phyloP scores from a whole-genome alignment of 1,140 invertebrate genomes.

The Dufourea novaeangliae region DNA sequence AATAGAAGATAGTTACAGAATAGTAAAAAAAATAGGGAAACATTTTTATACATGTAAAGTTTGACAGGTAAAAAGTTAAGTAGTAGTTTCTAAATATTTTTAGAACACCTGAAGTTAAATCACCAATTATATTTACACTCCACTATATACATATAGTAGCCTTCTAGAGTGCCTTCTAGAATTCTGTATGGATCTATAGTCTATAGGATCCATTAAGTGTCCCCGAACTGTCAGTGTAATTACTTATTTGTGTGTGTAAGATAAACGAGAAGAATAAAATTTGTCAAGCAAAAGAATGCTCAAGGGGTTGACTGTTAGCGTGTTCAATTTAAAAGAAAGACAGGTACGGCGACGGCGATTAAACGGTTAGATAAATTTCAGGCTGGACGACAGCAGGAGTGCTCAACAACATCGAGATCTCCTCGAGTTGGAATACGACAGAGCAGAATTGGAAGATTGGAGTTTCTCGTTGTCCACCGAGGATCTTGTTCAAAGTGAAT shows the following conservation, averaged over 20 bases:
- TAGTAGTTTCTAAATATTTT: too few species aligned
- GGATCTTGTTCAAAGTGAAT: conserved; percentile 83
- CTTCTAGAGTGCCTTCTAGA: background rate
- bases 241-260: background rate
- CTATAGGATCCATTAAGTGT: too few species aligned
- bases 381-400: conserved; percentile 86
- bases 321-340: background rate
- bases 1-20: too few species aligned
- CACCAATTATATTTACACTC: too few species aligned
- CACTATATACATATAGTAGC: too few species aligned
- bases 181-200: too few species aligned
- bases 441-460: conserved; percentile 90
- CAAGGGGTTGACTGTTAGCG: background rate
- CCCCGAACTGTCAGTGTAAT: background rate
- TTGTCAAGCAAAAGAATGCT: background rate
- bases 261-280: background rate
- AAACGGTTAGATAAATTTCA: conserved; percentile 40
- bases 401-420: conserved; percentile 86
- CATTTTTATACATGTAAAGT: too few species aligned
- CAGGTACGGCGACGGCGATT: background rate
- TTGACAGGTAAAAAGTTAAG: too few species aligned
- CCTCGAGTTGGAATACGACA: conserved; percentile 87
- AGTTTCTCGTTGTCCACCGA: conserved; percentile 88
- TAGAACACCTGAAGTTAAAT: too few species aligned
- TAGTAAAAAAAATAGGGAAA: too few species aligned